Percentiles rank a stretch among this genome's conserved stretches.
phyloP scores from a whole-genome alignment of 2,113 vertebrate genomes.

The Bolborhynchus lineola region DNA sequence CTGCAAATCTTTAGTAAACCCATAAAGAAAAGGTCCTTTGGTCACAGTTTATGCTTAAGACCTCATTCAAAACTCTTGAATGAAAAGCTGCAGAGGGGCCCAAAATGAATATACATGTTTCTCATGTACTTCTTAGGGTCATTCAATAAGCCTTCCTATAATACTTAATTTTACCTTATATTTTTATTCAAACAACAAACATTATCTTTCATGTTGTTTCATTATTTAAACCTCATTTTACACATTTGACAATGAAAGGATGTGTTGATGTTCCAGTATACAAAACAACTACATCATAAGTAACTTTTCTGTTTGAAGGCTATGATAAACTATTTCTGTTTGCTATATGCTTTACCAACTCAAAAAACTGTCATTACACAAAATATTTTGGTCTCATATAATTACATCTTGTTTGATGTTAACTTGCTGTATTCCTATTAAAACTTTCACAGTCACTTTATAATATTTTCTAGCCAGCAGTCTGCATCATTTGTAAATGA shows the following conservation, averaged over 20 bases:
- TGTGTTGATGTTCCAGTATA: background rate
- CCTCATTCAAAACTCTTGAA: background rate
- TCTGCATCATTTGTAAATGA: background rate
- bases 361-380: background rate
- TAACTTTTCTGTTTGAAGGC: background rate
- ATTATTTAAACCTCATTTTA: conserved; percentile 21
- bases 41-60: background rate
- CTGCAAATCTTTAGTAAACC: background rate
- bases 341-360: background rate
- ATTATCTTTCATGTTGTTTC: background rate
- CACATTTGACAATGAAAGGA: background rate
- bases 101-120: background rate
- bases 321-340: background rate
- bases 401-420: background rate
- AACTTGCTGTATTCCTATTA: conserved; percentile 25
- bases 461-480: background rate
- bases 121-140: background rate
- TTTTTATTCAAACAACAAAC: background rate
- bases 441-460: background rate
- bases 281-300: background rate
- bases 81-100: background rate
- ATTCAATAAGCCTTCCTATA: background rate
- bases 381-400: background rate
- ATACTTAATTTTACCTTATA: background rate
- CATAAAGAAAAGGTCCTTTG: background rate